Base-by-base conservation (phyloP, 2,113 vertebrate genomes). In the Otocyon megalotis region DNA sequence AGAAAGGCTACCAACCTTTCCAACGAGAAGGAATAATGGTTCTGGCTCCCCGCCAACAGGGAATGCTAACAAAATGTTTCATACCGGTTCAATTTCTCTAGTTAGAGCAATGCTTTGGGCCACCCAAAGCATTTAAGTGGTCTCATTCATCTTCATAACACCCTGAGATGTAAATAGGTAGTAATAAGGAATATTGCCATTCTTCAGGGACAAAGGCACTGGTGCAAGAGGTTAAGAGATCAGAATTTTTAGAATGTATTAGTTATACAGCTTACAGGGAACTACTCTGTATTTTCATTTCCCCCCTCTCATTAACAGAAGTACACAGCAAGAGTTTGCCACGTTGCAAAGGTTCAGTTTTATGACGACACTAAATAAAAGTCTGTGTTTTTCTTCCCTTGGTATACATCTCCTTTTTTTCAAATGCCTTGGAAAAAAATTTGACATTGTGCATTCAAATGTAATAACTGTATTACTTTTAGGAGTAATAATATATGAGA, bases 61-160 rank as follows among this genome's bases (percentile, higher is more conserved):
- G 26, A 88, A 91, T 93, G 79, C 77, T 80, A 76, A 94, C 72
- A 90, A 92, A 91, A 95, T 50, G 26, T 62, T 67, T 62, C 76
- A 30, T 2, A 14, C 12, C 20, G 71, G 58, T 54, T 92, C 90
- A 48, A 30, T 65, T 53, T 69, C 93, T 87, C 43, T 48, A 84
- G 81, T 0, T 0, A 32, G 48, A 37, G 62, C 54, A 60, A 65
- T 30, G 65, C 69, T 87, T 35, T 13, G 67, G 81, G 80, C 89
- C 65, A 54, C 62, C 30, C 58, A 35, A 77, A 82, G 89, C 63
- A 28, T 16, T 62, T 87, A 94, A 92, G 93, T n/a, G 84, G 14
- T 32, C 79, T 83, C 96, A 86, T 98, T 65, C 24, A 94, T 94
- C 96, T 96, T 93, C 50, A 0, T 35, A 84, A 89, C 86, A 62